A percentile compares a stretch with the other conserved stretches of the same genome.
Evolutionary conservation across 2,113 vertebrate genomes (phyloP).

Genomic region (Vidua chalybeata): DNA sequence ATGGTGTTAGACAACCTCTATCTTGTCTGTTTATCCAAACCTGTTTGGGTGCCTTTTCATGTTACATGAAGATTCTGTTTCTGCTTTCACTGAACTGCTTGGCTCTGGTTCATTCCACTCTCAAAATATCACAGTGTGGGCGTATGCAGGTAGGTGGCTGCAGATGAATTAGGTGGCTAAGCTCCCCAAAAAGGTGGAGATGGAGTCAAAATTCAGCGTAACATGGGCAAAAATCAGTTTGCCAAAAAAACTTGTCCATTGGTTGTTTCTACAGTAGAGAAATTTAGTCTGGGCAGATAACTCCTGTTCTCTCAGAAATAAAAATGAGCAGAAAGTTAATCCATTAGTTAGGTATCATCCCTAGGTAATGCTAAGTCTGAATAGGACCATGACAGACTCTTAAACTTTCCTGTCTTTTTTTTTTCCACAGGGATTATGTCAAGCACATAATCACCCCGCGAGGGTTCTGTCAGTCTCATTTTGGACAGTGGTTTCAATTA

Average conservation of each 20-base stretch:
- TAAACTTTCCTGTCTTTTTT: not conserved
- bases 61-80: not conserved
- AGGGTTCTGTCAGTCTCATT: not conserved
- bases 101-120: not conserved
- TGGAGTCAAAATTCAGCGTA: not conserved
- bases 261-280: not conserved
- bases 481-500: not conserved
- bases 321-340: not conserved
- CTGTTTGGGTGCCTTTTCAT: not conserved
- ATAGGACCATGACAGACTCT: not conserved
- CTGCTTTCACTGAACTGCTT: not conserved
- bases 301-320: not conserved
- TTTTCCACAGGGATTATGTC: not conserved
- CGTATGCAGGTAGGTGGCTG: not conserved
- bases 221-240: not conserved
- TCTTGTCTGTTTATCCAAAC: not conserved
- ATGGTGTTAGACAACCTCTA: not conserved
- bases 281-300: not conserved
- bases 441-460: accelerated
- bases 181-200: not conserved
- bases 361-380: not conserved
- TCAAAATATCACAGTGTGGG: not conserved
- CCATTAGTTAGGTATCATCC: not conserved
- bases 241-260: not conserved
- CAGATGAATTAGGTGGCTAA: not conserved